Conservation (phyloP, 1,140 invertebrate species). For the Cardiocondyla obscurior region DNA sequence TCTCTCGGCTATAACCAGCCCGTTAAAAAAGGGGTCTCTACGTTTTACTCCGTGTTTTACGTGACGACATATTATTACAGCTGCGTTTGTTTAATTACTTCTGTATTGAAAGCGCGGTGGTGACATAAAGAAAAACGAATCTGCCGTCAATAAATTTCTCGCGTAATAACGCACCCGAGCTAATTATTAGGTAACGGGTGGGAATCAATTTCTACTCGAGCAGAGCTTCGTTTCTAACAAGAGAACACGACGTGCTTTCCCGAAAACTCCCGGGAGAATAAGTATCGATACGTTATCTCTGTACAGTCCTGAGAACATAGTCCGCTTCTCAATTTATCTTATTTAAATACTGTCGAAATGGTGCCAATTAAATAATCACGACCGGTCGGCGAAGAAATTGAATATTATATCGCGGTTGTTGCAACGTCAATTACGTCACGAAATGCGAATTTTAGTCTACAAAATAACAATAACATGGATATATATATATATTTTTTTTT, state of each 20-base stretch:
- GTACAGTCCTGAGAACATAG: background rate
- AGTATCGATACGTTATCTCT: constrained; percentile 8
- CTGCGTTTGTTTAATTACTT: background rate
- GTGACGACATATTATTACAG: background rate
- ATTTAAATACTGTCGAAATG: constrained; percentile 13
- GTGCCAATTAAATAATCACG: background rate
- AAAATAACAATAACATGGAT: background rate
- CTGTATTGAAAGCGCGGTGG: background rate
- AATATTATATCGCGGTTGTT: background rate
- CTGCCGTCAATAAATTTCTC: constrained; percentile 1
- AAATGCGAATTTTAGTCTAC: background rate
- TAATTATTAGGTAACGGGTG: no score
- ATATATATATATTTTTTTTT: background rate
- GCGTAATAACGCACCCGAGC: background rate
- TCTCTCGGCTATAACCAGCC: background rate
- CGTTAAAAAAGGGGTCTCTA: no score
- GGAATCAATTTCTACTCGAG: no score
- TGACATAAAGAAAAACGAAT: background rate
- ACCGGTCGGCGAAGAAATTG: background rate
- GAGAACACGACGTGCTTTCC: background rate
- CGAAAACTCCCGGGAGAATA: background rate
- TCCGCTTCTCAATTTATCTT: background rate
- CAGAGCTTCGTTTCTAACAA: background rate
- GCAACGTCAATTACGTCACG: background rate
- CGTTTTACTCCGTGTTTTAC: background rate